Base-by-base conservation (phyloP, 2,113 vertebrate genomes). In the Ahaetulla prasina region DNA sequence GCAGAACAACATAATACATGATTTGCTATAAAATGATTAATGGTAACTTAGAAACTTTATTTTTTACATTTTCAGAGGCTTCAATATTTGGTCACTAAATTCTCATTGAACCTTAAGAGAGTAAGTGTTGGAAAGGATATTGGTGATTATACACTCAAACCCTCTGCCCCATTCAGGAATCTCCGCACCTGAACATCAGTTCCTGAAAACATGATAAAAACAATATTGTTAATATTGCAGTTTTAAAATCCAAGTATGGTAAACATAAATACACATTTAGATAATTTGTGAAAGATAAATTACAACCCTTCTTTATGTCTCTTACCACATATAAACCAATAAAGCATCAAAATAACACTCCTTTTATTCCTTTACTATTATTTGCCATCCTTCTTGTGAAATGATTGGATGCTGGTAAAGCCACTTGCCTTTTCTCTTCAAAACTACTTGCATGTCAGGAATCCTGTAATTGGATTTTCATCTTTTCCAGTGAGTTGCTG, bases 401-500 rank as follows among this genome's bases (percentile, higher is more conserved):
- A 87, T 95, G 91, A 97, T 96, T 60, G 93, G 90, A 68, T 87
- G 86, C 50, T 52, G 94, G 94, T 85, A 96, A 97, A 97, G 95
- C 92, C 91, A 92, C 47, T 97, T 92, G 93, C 92, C 27, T 96
- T 96, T 96, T 93, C 74, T 93, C 96, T 94, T 55, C 95, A 96
- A 94, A 91, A 88, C 57, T 95, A 94, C 93, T 95, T 96, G 96
- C 93, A 97, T 97, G 92, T 97, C 91, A 95, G 52, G 95, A 91
- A 91, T 95, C 95, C 94, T 97, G 35, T 96, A 96, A 97, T 96
- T 97, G 95, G 95, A 93, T 96, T 97, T 94, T 91, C 91, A 94
- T 97, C 95, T 93, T 95, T 95, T 96, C 94, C 94, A 94, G 20
- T 60, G 92, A 96, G 86, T 94, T 96, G 96, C 95, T 96, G 94